These are phyloP conservation scores for Leptothorax acervorum DNA, from an alignment of 2,888 invertebrate species.

Conservation along the genomic window DNA sequence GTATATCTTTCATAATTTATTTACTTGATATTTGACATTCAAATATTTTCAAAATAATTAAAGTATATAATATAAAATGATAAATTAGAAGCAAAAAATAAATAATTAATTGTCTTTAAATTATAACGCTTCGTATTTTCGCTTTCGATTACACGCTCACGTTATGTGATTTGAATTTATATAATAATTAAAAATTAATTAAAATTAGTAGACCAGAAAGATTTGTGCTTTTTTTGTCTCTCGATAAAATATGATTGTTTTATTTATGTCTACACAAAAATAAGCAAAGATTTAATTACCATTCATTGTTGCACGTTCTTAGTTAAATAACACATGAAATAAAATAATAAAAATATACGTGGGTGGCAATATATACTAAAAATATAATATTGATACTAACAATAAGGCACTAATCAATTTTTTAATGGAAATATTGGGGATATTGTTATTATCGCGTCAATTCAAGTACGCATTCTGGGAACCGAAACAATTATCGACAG, in stretches of 20 bases:
- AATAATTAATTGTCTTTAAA: neutral
- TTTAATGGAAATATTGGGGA: neutral
- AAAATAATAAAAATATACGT: neutral
- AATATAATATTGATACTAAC: neutral
- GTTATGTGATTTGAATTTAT: neutral
- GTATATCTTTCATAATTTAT: neutral
- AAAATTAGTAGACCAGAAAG: neutral
- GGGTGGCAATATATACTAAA: neutral
- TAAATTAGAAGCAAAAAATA: neutral
- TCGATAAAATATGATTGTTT: neutral
- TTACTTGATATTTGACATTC: neutral
- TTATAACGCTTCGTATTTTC: neutral
- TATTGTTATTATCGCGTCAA: neutral
- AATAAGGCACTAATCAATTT: neutral
- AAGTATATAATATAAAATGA: neutral
- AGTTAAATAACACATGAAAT: neutral
- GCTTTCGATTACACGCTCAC: neutral
- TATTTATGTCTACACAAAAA: neutral
- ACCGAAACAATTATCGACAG: conserved; percentile 51
- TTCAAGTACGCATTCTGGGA: conserved; percentile 31
- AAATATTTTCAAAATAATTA: neutral
- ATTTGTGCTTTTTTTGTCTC: neutral
- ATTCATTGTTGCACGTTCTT: neutral
- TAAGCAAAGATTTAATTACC: neutral
- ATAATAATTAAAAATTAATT: neutral